A percentile compares a stretch with the other conserved stretches of the same genome.
Conservation (phyloP, 2,797 vertebrate genomes). For the Rhadinocentrus ornatus region DNA sequence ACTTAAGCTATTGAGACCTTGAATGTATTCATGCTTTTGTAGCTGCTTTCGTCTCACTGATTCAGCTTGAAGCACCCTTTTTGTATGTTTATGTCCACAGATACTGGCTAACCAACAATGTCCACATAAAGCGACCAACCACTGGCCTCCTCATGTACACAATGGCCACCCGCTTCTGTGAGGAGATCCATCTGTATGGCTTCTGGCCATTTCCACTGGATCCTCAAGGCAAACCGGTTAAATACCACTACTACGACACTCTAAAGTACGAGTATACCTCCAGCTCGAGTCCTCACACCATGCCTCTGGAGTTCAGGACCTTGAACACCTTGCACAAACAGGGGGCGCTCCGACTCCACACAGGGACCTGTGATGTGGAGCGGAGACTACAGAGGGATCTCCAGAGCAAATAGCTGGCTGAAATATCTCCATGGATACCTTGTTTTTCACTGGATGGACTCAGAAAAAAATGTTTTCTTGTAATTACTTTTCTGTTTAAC, state of each 20-base stretch:
- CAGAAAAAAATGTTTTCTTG: constrained; percentile 21
- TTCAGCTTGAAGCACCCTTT: constrained; percentile 5
- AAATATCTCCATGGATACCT: constrained; percentile 27
- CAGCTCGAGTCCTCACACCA: constrained; percentile 93
- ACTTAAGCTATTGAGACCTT: constrained; percentile 12
- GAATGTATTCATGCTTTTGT: constrained; percentile 3
- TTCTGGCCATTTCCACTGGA: constrained; percentile 95
- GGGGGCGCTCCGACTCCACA: constrained; percentile 94
- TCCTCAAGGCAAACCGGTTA: constrained; percentile 88
- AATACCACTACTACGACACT: constrained; percentile 97
- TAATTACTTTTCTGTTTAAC: constrained; percentile 43
- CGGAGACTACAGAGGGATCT: constrained; percentile 24
- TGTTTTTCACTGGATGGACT: constrained; percentile 14
- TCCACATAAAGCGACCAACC: constrained; percentile 96
- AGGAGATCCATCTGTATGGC: constrained; percentile 95
- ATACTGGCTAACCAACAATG: constrained; percentile 97
- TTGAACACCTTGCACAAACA: constrained; percentile 91
- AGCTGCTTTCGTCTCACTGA: background rate
- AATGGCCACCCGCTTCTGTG: constrained; percentile 97
- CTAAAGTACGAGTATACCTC: constrained; percentile 95
- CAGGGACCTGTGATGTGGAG: constrained; percentile 83
- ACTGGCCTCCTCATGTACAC: constrained; percentile 98
- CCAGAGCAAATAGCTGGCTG: constrained; percentile 14
- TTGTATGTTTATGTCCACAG: constrained; percentile 73
- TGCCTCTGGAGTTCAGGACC: constrained; percentile 97